Conservation (phyloP, 2,888 invertebrate species). For the Pachycephus smyrnensis region DNA sequence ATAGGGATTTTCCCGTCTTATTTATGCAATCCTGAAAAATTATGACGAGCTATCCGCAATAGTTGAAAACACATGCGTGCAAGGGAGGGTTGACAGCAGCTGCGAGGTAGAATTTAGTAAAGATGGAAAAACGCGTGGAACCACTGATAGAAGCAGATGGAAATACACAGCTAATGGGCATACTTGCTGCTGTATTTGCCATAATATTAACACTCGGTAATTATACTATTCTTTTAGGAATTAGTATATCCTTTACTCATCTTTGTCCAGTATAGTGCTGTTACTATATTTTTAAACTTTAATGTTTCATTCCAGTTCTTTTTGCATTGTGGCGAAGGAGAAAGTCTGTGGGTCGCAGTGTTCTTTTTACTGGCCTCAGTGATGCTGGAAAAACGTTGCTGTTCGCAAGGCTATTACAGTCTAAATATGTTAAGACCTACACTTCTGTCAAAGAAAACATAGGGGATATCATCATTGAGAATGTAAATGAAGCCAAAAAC, state of each 20-base stretch:
- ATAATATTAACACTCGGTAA: slow-evolving; percentile 64
- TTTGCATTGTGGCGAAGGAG: slow-evolving; percentile 74
- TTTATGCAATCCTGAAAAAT: no score
- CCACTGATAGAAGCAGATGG: slow-evolving; percentile 36
- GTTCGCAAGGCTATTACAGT: slow-evolving; percentile 81
- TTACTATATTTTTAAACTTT: slow-evolving; percentile 5
- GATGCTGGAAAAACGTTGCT: slow-evolving; percentile 93
- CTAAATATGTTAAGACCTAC: slow-evolving; percentile 80
- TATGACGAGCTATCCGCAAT: no score
- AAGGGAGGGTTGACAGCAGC: neutral
- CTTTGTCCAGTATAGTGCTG: slow-evolving; percentile 12
- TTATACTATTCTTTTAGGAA: slow-evolving; percentile 21
- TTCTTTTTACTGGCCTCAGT: slow-evolving; percentile 86
- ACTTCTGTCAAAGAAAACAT: slow-evolving; percentile 92
- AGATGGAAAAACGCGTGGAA: slow-evolving; percentile 53
- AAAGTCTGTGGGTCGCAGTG: slow-evolving; percentile 72
- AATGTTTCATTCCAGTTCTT: slow-evolving; percentile 69
- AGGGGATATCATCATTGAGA: slow-evolving; percentile 75
- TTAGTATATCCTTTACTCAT: slow-evolving; percentile 26
- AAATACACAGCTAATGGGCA: slow-evolving; percentile 53
- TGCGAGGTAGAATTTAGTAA: neutral
- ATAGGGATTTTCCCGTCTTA: no score
- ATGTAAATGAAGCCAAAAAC: slow-evolving; percentile 69
- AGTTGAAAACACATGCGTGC: neutral
- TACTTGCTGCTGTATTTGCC: slow-evolving; percentile 57